Base-by-base conservation (phyloP, 1,140 invertebrate genomes). In the Drosophila leontia region DNA sequence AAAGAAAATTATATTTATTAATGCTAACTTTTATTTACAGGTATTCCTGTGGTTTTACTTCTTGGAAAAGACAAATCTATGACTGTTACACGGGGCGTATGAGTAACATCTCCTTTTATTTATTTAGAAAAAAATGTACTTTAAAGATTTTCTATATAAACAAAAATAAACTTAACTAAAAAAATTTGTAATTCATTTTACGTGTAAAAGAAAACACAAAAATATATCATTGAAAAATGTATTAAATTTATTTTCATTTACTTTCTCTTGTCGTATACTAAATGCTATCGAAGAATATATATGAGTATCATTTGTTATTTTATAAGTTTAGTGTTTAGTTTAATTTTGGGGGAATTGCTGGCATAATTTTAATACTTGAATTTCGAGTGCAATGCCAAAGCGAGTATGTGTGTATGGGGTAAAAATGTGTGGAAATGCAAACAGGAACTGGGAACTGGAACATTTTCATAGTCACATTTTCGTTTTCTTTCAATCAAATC, bases 231-330 rank as follows among this genome's bases (percentile, higher is more conserved):
- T 50, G 63, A 55, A 77, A 71, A 53, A 78, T 57, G 61, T 62
- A 72, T 76, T 75, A 48, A 45, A 75, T 64, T 78, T 63, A 71
- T 59, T 58, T 78, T 70, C 70, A 71, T 72, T 72, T 47, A 72
- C 51, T 59, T 56, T 42, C 37, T 32, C 65, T 72, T 71, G 45
- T 72, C 69, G 69, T 72, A 78, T 44, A 78, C 76, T 80, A 78
- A 82, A 67, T 82, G 75, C 79, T 78, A 82, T 47, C 59, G 58
- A 84, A 88, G 72, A 87, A 87, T 87, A 87, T 87, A 72, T 91
- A 91, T 91, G 88, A 91, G 88, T 85, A 91, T 91, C 88, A 91
- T 91, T 91, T 91, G 86, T 91, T 91, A 91, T 91, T 90, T 74
- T 59, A 68, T 77, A 68, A 81, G 48, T 78, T 86, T 86, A 85